These are phyloP conservation scores for Resseliella maxima DNA, from an alignment of 2,888 invertebrate genomes.

Conservation along the genomic window DNA sequence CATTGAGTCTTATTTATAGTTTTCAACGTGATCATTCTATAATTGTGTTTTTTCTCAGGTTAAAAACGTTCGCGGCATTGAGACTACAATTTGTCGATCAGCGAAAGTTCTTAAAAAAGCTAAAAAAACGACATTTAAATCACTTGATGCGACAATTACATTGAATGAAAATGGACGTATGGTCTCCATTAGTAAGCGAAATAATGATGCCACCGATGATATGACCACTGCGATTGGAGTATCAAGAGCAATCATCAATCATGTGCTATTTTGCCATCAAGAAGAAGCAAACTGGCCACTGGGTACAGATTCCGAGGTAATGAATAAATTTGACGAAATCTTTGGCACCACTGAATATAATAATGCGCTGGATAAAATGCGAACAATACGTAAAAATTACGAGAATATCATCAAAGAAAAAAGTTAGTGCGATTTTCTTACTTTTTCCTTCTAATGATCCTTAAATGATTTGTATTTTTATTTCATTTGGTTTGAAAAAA, in stretches of 20 bases:
- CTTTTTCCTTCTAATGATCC: not conserved
- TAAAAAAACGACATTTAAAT: constrained; percentile 67
- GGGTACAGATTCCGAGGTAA: constrained; percentile 91
- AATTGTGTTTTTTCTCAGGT: not conserved
- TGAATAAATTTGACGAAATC: constrained; percentile 96
- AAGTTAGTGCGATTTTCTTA: constrained; percentile 64
- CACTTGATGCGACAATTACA: constrained; percentile 29
- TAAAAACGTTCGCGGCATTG: not conserved
- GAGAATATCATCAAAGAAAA: constrained; percentile 69
- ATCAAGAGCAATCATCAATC: constrained; percentile 92
- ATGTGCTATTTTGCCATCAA: constrained; percentile 99
- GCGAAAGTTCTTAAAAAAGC: constrained; percentile 3
- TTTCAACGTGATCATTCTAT: too few species aligned
- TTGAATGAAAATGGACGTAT: constrained; percentile 64
- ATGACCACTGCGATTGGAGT: constrained; percentile 79
- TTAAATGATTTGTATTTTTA: not conserved
- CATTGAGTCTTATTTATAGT: too few species aligned
- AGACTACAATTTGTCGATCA: constrained; percentile 19
- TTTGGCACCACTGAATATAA: constrained; percentile 95
- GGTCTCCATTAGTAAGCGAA: constrained; percentile 75
- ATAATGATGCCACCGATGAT: constrained; percentile 78
- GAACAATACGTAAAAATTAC: constrained; percentile 76
- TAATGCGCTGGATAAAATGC: constrained; percentile 83
- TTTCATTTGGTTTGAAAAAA: too few species aligned
- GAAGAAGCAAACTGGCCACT: constrained; percentile 98